Base-by-base conservation (phyloP, 2,113 vertebrate genomes). In the Scomber scombrus region DNA sequence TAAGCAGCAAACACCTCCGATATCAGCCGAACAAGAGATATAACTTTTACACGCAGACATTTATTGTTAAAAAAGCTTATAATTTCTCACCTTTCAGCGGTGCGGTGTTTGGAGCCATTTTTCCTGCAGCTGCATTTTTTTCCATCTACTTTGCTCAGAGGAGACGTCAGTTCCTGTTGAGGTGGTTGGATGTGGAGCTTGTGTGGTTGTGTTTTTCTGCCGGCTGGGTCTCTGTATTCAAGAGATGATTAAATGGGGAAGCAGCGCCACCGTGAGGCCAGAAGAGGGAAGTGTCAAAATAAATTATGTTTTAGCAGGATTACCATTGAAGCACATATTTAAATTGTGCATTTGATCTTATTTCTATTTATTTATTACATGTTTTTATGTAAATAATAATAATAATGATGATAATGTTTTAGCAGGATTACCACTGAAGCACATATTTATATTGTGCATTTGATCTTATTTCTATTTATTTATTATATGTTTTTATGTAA, bases 121-220 rank as follows among this genome's bases (percentile, higher is more conserved):
- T 92, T 93, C 89, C 89, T 92, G 88, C 92, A 89, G 92, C 89
- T 92, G 91, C 92, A 93, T 94, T 92, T 93, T 84, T 85, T 90
- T 93, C 93, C 92, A 83, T 92, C 85, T 78, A 93, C 91, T 93
- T 80, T 80, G 82, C 85, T 75, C 73, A 12, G 75, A 88, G 47
- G 66, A 77, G 75, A 95, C 95, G 95, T 95, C 94, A 95, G 90
- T 95, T 95, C 95, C 95, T 93, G 94, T 93, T 78, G 82, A 78
- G 85, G 77, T 67, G 78, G 83, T 70, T 66, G 69, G 50, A 57
- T 64, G 31, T 64, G 67, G 60, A 74, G 64, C 46, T 81, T 76
- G 23, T 26, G 23, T 72, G 75, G 63, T 68, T 75, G 34, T 9
- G 34, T 5, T 34, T 57, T 56, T 49, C 73, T 75, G 81, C 66